A percentile compares a stretch with the other conserved stretches of the same genome.
Conservation (phyloP, 1,140 invertebrate species). For the Cydia pomonella region DNA sequence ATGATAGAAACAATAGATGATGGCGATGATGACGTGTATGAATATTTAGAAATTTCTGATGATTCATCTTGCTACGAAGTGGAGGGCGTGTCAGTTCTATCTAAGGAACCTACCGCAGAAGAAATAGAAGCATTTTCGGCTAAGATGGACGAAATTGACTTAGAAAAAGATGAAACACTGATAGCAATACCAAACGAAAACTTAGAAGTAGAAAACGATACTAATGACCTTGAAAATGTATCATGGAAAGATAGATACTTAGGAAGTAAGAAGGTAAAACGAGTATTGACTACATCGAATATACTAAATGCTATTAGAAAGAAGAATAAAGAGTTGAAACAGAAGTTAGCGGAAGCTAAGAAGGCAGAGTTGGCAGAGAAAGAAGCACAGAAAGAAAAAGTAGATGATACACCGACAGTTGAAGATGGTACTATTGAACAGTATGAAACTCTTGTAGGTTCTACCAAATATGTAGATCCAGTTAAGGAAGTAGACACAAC, state of each 20-base stretch:
- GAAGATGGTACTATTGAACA: conserved; percentile 74
- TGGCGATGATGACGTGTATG: conserved; percentile 55
- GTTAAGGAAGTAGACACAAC: conserved; percentile 49
- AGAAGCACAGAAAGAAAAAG: conserved; percentile 34
- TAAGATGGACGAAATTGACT: conserved; percentile 74
- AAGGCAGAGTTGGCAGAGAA: conserved; percentile 38
- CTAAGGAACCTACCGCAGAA: conserved; percentile 69
- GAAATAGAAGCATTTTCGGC: conserved; percentile 73
- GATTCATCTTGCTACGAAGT: conserved; percentile 73
- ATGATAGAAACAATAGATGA: conserved; percentile 35
- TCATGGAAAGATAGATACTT: conserved; percentile 78
- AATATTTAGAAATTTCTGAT: conserved; percentile 73
- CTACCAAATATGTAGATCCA: conserved; percentile 72
- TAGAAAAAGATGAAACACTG: conserved; percentile 55
- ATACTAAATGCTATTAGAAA: conserved; percentile 81
- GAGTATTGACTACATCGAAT: conserved; percentile 79
- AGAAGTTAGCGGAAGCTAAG: conserved; percentile 65
- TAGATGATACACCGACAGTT: conserved; percentile 35
- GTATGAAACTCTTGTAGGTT: conserved; percentile 72
- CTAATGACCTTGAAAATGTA: conserved; percentile 51
- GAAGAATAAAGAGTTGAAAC: conserved; percentile 82
- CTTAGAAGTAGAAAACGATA: conserved; percentile 36
- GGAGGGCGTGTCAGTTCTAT: conserved; percentile 60
- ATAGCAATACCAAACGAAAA: conserved; percentile 45
- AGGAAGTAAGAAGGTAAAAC: conserved; percentile 81